These are phyloP conservation scores for Catocala fraxini DNA, from an alignment of 2,888 invertebrate genomes.

Conservation along the genomic window DNA sequence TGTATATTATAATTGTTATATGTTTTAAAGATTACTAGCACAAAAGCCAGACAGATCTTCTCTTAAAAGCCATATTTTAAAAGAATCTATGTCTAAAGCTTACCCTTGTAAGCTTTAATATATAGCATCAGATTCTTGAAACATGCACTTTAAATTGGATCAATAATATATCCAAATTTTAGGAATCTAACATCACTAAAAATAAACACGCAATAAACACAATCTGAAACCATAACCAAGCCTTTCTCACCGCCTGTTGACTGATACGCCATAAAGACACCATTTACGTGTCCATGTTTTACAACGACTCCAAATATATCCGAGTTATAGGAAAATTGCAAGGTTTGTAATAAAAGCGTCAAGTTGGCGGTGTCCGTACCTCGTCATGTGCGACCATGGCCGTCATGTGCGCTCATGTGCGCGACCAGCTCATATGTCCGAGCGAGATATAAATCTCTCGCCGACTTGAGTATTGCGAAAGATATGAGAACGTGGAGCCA, in stretches of 20 bases:
- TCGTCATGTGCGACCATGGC: constrained; percentile 27
- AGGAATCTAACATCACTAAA: neutral
- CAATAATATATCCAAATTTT: too few relatives aligned
- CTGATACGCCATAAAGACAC: constrained; percentile 39
- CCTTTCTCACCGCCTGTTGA: constrained; percentile 28
- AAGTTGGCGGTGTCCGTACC: constrained; percentile 32
- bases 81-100: too few relatives aligned
- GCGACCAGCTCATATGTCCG: constrained; percentile 55
- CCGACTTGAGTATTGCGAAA: constrained; percentile 53
- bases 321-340: constrained; percentile 16
- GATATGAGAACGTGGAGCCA: constrained; percentile 74
- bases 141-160: too few relatives aligned
- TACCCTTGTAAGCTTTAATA: too few relatives aligned
- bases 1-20: too few relatives aligned
- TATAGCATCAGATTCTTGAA: too few relatives aligned
- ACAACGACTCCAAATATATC: constrained; percentile 15
- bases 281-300: constrained; percentile 5
- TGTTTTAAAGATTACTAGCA: too few relatives aligned
- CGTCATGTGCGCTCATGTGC: constrained; percentile 27
- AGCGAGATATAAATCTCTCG: constrained; percentile 73
- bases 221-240: constrained; percentile 23
- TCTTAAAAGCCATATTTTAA: too few relatives aligned
- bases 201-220: constrained; percentile 9
- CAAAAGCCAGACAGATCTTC: too few relatives aligned
- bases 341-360: constrained; percentile 38